Percentiles rank a stretch among this genome's conserved stretches.
Evolutionary conservation across 2,113 vertebrate genomes (phyloP).

Genomic region (Leuciscus idus): DNA sequence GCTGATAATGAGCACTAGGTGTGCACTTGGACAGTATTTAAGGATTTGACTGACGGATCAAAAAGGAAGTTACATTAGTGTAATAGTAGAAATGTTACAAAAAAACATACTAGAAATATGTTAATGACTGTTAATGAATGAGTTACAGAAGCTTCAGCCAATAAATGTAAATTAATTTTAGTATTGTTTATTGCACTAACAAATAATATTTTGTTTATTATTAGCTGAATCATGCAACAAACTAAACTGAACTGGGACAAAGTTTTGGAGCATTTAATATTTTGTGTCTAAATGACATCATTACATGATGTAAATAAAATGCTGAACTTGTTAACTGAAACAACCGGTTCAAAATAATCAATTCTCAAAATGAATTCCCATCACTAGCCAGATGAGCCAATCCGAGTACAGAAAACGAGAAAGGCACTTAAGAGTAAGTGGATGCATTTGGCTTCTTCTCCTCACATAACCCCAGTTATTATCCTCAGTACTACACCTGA

Average conservation of each 20-base stretch:
- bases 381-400: neutral
- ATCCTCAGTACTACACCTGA: slow-evolving; percentile 20
- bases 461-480: slow-evolving; percentile 16
- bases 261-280: neutral
- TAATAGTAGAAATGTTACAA: neutral
- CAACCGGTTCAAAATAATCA: neutral
- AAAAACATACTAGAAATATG: no score
- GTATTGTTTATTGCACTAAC: neutral
- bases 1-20: neutral
- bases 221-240: no score
- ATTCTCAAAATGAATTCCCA: slow-evolving; percentile 18
- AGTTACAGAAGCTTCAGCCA: neutral
- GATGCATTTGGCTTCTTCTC: slow-evolving; percentile 25
- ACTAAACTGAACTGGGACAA: neutral
- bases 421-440: neutral
- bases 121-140: neutral
- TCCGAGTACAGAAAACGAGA: neutral
- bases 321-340: neutral
- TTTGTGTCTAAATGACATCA: neutral
- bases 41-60: neutral
- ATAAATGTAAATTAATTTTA: neutral
- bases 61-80: neutral
- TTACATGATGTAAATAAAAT: neutral
- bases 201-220: neutral
- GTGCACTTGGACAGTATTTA: neutral